Evolutionary conservation across 2,113 vertebrate species (phyloP).

Genomic region (Caretta caretta): DNA sequence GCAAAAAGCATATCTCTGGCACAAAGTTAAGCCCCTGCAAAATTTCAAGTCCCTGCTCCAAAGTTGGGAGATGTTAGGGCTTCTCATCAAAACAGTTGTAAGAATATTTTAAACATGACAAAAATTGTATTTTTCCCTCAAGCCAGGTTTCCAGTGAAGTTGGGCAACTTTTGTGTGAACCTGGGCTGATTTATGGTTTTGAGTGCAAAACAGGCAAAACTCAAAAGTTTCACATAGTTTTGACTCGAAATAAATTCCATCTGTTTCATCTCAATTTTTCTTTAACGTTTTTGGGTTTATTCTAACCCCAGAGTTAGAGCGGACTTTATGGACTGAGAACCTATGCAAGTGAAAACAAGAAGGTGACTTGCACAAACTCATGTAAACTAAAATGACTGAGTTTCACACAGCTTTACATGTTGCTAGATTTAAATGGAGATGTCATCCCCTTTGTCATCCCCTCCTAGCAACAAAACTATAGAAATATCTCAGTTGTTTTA

Average conservation of each 20-base stretch:
- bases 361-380: background rate
- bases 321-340: background rate
- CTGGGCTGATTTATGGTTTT: background rate
- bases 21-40: background rate
- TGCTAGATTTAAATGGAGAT: background rate
- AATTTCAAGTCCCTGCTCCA: background rate
- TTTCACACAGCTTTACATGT: background rate
- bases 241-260: background rate
- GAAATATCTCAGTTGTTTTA: background rate
- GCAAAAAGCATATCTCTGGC: background rate
- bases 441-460: background rate
- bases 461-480: background rate
- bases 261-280: background rate
- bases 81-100: background rate
- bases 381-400: background rate
- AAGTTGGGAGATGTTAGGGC: background rate
- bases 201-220: background rate
- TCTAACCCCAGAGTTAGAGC: background rate
- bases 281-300: background rate
- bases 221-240: background rate
- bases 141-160: background rate
- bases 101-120: background rate
- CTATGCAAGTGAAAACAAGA: background rate
- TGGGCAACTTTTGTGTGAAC: background rate
- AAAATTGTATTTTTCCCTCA: background rate